Base-by-base conservation (phyloP, 2,797 vertebrate species). In the Cossypha heuglini region DNA sequence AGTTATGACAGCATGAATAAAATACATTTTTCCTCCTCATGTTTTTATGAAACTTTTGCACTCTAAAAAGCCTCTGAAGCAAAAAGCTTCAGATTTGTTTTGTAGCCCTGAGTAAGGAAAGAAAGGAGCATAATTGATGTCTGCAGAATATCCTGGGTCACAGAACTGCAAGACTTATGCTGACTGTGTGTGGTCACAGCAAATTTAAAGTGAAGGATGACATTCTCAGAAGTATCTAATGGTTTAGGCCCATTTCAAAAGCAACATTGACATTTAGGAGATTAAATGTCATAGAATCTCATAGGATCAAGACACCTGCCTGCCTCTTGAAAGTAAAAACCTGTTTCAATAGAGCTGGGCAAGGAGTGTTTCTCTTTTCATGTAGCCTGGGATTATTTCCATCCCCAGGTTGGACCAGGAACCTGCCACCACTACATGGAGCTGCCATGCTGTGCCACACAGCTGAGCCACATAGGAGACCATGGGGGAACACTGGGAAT, bases 151-250 rank as follows among this genome's bases (percentile, higher is more conserved):
- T 90, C 94, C 78, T 83, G 85, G 64, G 89, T 84, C 66, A 40
- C 4, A 4, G 84, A 93, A 57, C 91, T 59, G 31, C 51, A 48
- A 55, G 54, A 40, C 31, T 38, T 48, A 66, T 45, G 57, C 68
- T 83, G 76, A 72, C 79, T 94, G 83, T 93, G 92, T 96, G 96
- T 91, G 95, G 96, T 86, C 83, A 78, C 57, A 90, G 86, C 54
- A 77, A 20, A 93, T 81, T 93, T 86, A 86, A 85, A 92, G 87
- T 67, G 89, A 95, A 93, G 79, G 51, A 80, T 84, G 90, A 88
- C 52, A 38, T 62, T 86, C 74, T 45, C 37, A 31, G 40, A 92
- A 52, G 58, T 48, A 43, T 69, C 66, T 91, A 26, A 75, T 66
- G 58, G 66, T 86, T 89, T 78, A 95, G 93, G 43, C 68, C 61